phyloP scores from a whole-genome alignment of 2,888 invertebrate species.

The Tachina fera region DNA sequence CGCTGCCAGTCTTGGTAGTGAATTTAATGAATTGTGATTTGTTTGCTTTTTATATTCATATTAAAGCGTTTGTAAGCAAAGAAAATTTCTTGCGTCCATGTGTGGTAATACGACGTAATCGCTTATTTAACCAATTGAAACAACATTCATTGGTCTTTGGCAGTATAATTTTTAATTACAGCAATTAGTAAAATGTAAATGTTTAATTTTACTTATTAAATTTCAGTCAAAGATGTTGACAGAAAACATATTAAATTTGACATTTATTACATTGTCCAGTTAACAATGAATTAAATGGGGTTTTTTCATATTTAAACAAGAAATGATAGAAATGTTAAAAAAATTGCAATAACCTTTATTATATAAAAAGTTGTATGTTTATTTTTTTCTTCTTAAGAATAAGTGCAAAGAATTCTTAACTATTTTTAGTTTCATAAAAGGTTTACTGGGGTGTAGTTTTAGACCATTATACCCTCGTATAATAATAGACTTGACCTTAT shows the following conservation, averaged over 20 bases:
- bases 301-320: background rate
- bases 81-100: background rate
- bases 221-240: conserved; percentile 42
- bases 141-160: background rate
- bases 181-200: conserved; percentile 51
- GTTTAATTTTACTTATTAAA: conserved; percentile 29
- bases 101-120: background rate
- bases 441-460: no score
- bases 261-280: conserved; percentile 36
- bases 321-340: background rate
- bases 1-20: no score
- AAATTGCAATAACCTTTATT: background rate
- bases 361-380: background rate
- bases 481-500: no score
- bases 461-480: no score
- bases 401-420: no score
- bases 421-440: no score
- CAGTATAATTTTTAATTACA: conserved; percentile 11
- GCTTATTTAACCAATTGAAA: background rate
- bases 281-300: conserved; percentile 15
- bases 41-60: background rate
- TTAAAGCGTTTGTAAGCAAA: background rate
- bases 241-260: conserved; percentile 43
- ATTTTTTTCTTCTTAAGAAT: background rate
- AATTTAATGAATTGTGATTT: no score